Evolutionary conservation across 2,797 vertebrate genomes (phyloP).

Genomic region (Leptodactylus fallax): DNA sequence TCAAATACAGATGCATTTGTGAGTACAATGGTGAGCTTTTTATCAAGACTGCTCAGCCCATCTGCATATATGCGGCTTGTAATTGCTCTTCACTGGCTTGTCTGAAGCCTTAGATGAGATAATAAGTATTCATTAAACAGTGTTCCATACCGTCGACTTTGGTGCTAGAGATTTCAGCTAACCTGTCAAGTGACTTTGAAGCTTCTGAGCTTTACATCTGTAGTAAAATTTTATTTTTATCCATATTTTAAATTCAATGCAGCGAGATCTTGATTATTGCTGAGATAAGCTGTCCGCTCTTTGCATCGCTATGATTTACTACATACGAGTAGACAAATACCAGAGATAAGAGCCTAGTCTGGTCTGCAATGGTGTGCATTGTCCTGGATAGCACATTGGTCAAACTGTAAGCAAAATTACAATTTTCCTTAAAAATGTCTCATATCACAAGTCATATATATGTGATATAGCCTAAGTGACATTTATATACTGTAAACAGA

Average conservation of each 20-base stretch:
- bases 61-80: background rate
- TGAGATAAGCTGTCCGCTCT: background rate
- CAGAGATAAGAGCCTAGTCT: background rate
- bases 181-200: background rate
- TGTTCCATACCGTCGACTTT: background rate
- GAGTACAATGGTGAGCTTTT: background rate
- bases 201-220: slow-evolving; percentile 1
- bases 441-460: background rate
- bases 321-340: background rate
- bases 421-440: background rate
- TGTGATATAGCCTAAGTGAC: too few species aligned
- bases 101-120: background rate
- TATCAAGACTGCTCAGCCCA: background rate
- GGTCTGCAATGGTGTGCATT: background rate
- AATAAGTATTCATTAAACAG: slow-evolving; percentile 5
- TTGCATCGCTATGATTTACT: background rate
- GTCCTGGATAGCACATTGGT: background rate
- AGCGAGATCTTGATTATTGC: background rate
- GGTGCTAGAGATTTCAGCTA: background rate
- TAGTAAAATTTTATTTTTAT: background rate
- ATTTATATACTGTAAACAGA: too few species aligned
- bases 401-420: background rate
- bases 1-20: background rate
- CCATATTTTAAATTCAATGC: background rate
- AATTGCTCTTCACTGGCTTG: background rate